Percentiles rank a stretch among this genome's conserved stretches.
Conservation (phyloP, 37 sponge, comb jelly and placozoan species). For the Tethya wilhelma region DNA sequence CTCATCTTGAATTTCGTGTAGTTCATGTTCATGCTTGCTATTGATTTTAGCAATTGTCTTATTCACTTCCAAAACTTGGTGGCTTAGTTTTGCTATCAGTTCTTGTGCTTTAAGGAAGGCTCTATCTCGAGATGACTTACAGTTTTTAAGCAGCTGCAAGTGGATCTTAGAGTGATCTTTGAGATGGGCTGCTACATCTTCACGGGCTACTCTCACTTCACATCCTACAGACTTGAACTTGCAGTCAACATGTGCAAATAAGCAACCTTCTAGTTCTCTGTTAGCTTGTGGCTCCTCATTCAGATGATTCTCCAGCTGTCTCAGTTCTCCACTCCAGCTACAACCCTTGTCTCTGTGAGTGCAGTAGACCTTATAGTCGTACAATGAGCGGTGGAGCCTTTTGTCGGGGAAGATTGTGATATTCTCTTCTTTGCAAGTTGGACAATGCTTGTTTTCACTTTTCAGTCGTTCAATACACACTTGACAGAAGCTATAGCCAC, state of each 20-base stretch:
- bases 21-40: no score
- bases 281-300: not conserved
- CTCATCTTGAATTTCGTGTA: no score
- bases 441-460: slow-evolving; percentile 28
- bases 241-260: slow-evolving; percentile 2
- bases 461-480: slow-evolving; percentile 29
- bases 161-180: no score
- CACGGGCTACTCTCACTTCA: no score
- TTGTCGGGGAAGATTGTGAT: not conserved
- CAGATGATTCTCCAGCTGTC: slow-evolving; percentile 11
- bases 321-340: slow-evolving; percentile 41
- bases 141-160: no score
- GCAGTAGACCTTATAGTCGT: slow-evolving; percentile 21
- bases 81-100: no score
- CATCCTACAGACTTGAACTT: no score
- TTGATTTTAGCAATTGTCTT: no score
- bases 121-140: no score
- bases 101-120: no score
- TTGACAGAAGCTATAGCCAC: slow-evolving; percentile 41
- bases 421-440: slow-evolving; percentile 12
- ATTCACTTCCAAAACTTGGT: no score
- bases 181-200: no score
- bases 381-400: slow-evolving; percentile 5
- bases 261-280: slow-evolving; percentile 3
- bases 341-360: slow-evolving; percentile 18